Evolutionary conservation across 2,888 invertebrate genomes (phyloP), one percentile per base, ranked within the genome.

Genomic region (Empis livida): DNA sequence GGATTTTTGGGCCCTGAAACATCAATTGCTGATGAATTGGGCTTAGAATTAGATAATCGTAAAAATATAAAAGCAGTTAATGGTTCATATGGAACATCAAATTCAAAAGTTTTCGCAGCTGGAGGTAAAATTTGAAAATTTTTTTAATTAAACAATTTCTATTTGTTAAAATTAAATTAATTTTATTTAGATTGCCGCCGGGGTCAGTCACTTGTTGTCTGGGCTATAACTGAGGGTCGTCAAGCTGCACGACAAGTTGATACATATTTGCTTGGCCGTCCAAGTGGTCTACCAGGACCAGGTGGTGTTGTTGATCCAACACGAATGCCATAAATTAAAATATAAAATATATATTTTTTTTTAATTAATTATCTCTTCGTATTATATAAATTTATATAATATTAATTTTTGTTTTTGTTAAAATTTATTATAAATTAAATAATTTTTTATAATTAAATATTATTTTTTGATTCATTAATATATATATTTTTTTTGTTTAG

Each of bases 181-280:
- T 38, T 17, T 32, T 17, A 9, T 51, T 0, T 65, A 92, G 99
- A 99, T 76, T 99, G 97, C 67, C 85, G 95, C 32, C 82, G 97
- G 57, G 99, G 99, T n/a, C 99, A 99, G 65, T 96, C 96, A 0
- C 74, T 99, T 48, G 95, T 99, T 5, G 99, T 99, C 10, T 97
- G 96, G 92, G 99, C 97, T 16, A 99, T 99, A 54, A 78, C 90
- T 0, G 99, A 99, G 68, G 99, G 99, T 2, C 78, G 99, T n/a
- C 96, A 94, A 71, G 96, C 95, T 10, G 99, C 99, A 13, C 75
- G 94, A 40, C 88, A 92, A 57, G 84, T 97, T 3, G 99, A 99
- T 67, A 73, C 82, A 46, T 85, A 79, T 69, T 78, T 99, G 14
- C 80, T 80, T 60, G 79, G 79, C n/a, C 57, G 60, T 45, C 72